These are phyloP conservation scores for Falco biarmicus DNA, from an alignment of 2,797 vertebrate species.

Conservation along the genomic window DNA sequence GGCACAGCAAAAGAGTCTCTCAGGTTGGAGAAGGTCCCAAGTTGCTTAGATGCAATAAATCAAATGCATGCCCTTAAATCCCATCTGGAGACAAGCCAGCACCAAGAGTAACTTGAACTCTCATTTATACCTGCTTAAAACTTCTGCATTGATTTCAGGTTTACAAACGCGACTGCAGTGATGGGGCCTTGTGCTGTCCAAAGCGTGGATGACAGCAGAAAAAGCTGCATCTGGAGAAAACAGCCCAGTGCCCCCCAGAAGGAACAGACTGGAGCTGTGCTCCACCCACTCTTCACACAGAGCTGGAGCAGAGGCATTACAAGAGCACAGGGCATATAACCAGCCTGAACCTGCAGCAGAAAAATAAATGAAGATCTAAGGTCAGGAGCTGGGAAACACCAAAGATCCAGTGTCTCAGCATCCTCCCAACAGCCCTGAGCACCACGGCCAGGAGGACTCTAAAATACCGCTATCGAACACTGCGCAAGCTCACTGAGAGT, in stretches of 20 bases:
- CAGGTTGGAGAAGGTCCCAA: background rate
- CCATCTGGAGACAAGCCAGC: background rate
- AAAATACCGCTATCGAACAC: background rate
- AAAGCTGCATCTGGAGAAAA: background rate
- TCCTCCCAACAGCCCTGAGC: background rate
- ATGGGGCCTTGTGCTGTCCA: background rate
- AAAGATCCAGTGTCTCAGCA: background rate
- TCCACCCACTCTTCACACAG: background rate
- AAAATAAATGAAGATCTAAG: background rate
- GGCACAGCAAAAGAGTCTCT: background rate
- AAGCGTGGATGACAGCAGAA: rapidly evolving
- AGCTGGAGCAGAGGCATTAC: background rate
- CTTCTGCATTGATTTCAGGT: background rate
- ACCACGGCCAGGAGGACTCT: background rate
- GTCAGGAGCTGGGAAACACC: background rate
- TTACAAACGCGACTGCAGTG: background rate
- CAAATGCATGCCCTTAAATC: background rate
- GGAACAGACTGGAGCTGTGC: background rate
- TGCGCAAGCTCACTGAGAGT: background rate
- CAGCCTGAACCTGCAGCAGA: background rate
- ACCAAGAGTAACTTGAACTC: background rate
- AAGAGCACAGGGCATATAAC: background rate
- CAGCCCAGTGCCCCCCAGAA: background rate
- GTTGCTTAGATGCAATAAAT: background rate
- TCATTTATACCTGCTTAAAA: background rate